Base-by-base conservation (phyloP, 2,797 vertebrate genomes). In the Carapus acus region DNA sequence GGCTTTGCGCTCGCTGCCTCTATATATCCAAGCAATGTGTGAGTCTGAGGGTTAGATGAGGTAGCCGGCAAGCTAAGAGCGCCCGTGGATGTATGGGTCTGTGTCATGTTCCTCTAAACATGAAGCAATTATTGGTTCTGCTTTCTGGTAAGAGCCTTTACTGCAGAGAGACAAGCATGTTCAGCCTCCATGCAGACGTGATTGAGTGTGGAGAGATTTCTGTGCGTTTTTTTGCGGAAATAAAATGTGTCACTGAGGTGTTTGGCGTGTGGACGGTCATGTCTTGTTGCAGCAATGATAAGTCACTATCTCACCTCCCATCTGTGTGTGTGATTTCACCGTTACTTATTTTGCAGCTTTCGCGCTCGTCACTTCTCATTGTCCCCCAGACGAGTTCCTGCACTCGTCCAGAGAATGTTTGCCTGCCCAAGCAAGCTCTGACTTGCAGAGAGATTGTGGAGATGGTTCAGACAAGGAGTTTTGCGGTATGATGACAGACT, bases 141-240 rank as follows among this genome's bases (percentile, higher is more conserved):
- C 63, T 86, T 15, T 51, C 81, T 57, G 86, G 88, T 90, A 81
- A 84, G 77, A 20, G 8, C 22, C 8, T 58, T 17, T 4, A 41
- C 3, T 18, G 15, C 6, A 24, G 3, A 16, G 29, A 21, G 12
- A 27, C 34, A 16, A 11, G 9, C 41, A 1, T 3, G 14, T 64
- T 49, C 53, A 7, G 64, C 18, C 43, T n/a, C n/a, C n/a, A n/a
- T n/a, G n/a, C n/a, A n/a, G n/a, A n/a, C n/a, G n/a, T n/a, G n/a
- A n/a, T n/a, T n/a, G n/a, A n/a, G n/a, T n/a, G n/a, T n/a, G n/a
- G n/a, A n/a, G n/a, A n/a, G n/a, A n/a, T n/a, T n/a, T n/a, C n/a
- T n/a, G n/a, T n/a, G n/a, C n/a, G n/a, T n/a, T n/a, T n/a, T n/a
- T n/a, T n/a, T n/a, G n/a, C n/a, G n/a, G n/a, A n/a, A n/a, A n/a